Evolutionary conservation across 2,113 vertebrate genomes (phyloP), one percentile per base, ranked within the genome.

Genomic region (Amphilophus citrinellus): DNA sequence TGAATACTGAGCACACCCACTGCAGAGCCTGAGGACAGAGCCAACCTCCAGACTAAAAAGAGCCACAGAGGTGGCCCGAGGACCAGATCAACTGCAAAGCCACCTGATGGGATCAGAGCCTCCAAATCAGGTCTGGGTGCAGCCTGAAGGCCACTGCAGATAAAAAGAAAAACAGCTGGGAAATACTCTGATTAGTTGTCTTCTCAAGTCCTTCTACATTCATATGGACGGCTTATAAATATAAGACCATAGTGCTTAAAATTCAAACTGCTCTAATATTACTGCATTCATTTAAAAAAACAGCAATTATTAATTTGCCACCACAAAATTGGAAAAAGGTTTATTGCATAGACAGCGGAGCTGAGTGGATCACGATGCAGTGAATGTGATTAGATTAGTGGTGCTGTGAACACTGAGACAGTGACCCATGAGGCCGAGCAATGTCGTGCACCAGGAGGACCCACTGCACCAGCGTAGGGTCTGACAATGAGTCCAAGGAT

Each of bases 1-100:
- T 92, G 96, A 95, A 96, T 96, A 95, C 96, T 96, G 95, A 96
- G 88, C 87, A 90, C 10, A 82, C 32, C 79, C 90, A 92, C 93
- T 95, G 94, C 94, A 84, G 92, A 94, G 94, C 82, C 78, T 6
- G 86, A 90, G 90, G 85, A 93, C 84, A 58, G 66, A 47, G 22
- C 30, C 37, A 32, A 65, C 59, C 76, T 44, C 15, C 5, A 42
- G 61, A 60, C 39, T 0, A 17, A 37, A 76, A 63, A 3, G 35
- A 68, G 47, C 61, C 4, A 24, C 57, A 24, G 65, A 79, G 63
- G 3, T 10, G 18, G 56, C 5, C 20, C 24, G 24, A 63, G 62
- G 62, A 65, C 4, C 68, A 32, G 73, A 61, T 61, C 62, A 7
- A 42, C 37, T 1, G 24, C 85, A 75, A 50, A 80, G 50, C 56